Evolutionary conservation across 2,113 vertebrate genomes (phyloP).

Genomic region (Anarhynchus alexandrinus): DNA sequence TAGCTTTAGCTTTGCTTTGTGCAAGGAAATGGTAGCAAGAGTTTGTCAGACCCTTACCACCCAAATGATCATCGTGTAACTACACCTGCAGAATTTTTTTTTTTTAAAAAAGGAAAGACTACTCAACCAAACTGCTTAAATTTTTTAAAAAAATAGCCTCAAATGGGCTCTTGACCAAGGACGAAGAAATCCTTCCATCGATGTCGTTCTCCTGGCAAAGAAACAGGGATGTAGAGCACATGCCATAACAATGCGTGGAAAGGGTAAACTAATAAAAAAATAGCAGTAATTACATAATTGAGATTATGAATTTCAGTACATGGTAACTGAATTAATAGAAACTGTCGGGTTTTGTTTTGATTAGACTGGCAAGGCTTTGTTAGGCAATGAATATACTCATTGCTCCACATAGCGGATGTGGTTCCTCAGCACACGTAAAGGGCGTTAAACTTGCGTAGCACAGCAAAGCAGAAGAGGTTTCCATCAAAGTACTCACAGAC

Average conservation of each 20-base stretch:
- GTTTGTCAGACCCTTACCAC: neutral
- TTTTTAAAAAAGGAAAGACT: neutral
- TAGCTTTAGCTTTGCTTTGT: neutral
- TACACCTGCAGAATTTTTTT: neutral
- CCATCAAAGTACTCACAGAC: neutral
- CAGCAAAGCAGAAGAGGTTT: neutral
- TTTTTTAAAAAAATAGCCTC: neutral
- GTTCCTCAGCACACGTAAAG: neutral
- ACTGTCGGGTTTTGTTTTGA: neutral
- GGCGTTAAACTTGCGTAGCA: neutral
- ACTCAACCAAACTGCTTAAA: neutral
- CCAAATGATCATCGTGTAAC: neutral
- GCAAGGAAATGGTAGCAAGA: neutral
- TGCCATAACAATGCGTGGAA: neutral
- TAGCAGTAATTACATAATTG: neutral
- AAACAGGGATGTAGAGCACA: neutral
- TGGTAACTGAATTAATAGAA: neutral
- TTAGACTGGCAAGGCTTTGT: neutral
- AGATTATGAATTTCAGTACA: neutral
- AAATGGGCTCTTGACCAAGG: neutral
- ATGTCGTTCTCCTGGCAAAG: neutral
- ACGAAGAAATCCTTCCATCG: rapidly evolving
- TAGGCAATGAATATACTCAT: neutral
- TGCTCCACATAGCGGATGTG: rapidly evolving
- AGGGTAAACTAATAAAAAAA: neutral